These are phyloP conservation scores for Passer montanus DNA, from an alignment of 2,113 vertebrate species.

Conservation along the genomic window DNA sequence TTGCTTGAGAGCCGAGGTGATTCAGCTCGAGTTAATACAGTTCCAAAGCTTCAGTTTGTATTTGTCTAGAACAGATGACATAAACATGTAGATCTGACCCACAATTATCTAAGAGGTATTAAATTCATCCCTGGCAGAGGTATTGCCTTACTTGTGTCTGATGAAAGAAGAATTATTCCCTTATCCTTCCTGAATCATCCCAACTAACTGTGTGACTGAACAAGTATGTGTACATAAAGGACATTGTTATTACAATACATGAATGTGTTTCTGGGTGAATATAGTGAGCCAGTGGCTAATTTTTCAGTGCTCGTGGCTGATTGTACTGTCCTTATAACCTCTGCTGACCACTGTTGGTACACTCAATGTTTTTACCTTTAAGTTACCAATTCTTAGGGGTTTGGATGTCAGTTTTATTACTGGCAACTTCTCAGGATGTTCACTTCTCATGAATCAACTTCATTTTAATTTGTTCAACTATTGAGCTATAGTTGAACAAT, in stretches of 20 bases:
- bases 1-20: background rate
- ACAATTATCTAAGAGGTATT: background rate
- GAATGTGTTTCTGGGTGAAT: background rate
- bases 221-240: background rate
- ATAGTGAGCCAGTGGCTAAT: background rate
- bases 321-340: background rate
- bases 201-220: background rate
- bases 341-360: background rate
- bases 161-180: background rate
- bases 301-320: background rate
- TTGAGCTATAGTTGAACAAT: background rate
- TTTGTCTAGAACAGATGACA: background rate
- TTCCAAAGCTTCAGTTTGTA: background rate
- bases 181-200: background rate
- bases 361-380: background rate
- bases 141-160: background rate
- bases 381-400: background rate
- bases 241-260: background rate
- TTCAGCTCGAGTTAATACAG: background rate
- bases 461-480: background rate
- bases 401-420: rapidly evolving
- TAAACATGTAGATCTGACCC: background rate
- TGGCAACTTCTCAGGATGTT: background rate
- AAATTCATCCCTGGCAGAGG: background rate
- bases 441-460: background rate